Percentiles rank a stretch among this genome's conserved stretches.
Evolutionary conservation across 1,140 invertebrate species (phyloP).

Genomic region (Drosophila tropicalis): DNA sequence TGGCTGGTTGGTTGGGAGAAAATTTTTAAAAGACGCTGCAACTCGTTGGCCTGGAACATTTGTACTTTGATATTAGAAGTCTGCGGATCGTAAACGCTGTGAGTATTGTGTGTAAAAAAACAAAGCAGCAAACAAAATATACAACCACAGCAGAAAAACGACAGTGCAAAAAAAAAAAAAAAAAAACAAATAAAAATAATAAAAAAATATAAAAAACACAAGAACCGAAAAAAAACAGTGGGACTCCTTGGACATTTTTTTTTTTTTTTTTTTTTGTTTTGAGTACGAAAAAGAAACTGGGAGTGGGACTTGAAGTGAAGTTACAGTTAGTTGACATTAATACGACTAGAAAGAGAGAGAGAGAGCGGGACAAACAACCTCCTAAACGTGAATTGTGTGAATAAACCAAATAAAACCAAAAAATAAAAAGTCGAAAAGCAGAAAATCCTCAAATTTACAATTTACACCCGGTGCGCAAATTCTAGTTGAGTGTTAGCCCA

Average conservation of each 20-base stretch:
- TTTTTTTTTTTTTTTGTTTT: conserved; percentile 24
- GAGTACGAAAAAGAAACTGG: conserved; percentile 2
- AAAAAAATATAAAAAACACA: background rate
- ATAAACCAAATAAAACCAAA: conserved; percentile 22
- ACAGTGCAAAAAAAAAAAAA: conserved; percentile 15
- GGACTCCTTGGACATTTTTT: background rate
- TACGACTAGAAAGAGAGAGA: conserved; percentile 47
- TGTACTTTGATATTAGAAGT: conserved; percentile 81
- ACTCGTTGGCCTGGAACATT: conserved; percentile 77
- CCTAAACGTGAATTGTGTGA: conserved; percentile 44
- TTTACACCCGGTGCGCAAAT: background rate
- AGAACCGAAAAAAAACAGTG: background rate
- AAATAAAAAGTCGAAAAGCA: conserved; percentile 23
- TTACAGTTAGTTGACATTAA: conserved; percentile 83
- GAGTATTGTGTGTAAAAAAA: conserved; percentile 7
- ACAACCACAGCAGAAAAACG: conserved; percentile 16
- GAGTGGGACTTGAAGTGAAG: conserved; percentile 47
- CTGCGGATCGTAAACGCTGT: conserved; percentile 59
- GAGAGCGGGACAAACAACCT: conserved; percentile 7
- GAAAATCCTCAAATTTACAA: conserved; percentile 9
- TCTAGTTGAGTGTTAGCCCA: background rate
- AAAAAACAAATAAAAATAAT: conserved; percentile 18
- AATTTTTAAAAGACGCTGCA: conserved; percentile 83
- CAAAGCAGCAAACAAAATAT: background rate
- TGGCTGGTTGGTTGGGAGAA: conserved; percentile 49